A percentile compares a stretch with the other conserved stretches of the same genome.
These are phyloP conservation scores for Austrofundulus limnaeus DNA, from an alignment of 2,113 vertebrate genomes.

Conservation along the genomic window DNA sequence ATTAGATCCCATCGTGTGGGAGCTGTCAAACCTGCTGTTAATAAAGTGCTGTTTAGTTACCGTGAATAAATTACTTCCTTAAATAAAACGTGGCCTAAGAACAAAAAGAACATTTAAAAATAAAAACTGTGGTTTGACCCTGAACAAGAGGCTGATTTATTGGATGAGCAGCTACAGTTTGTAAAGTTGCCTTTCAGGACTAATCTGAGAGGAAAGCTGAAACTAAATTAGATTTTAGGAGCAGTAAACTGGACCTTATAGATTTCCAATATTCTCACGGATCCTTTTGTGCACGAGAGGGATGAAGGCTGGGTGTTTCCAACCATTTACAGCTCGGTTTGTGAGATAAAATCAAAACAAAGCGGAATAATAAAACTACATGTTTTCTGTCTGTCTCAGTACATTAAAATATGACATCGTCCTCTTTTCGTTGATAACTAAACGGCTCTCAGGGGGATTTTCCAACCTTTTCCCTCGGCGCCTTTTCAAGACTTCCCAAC, in stretches of 20 bases:
- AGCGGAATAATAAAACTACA: not conserved
- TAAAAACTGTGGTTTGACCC: conserved; percentile 13
- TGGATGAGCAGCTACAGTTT: not conserved
- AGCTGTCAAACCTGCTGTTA: not conserved
- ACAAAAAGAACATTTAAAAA: no score
- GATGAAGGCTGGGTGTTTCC: not conserved
- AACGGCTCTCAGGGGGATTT: conserved; percentile 39
- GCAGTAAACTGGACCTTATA: conserved; percentile 17
- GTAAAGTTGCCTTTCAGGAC: conserved; percentile 20
- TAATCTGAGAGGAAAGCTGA: conserved; percentile 30
- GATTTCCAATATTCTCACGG: conserved; percentile 49
- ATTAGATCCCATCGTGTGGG: not conserved
- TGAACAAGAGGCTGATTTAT: conserved; percentile 19
- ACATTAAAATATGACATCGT: conserved; percentile 40
- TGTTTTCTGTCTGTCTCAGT: not conserved
- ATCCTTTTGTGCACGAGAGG: not conserved
- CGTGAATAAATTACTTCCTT: not conserved
- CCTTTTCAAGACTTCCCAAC: conserved; percentile 14
- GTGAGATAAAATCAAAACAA: not conserved
- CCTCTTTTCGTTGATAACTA: conserved; percentile 52
- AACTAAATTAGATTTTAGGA: conserved; percentile 44
- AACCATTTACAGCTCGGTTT: not conserved
- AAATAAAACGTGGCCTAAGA: not conserved
- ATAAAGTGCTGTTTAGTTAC: not conserved
- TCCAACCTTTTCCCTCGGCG: conserved; percentile 14